Evolutionary conservation across 1,140 invertebrate species (phyloP).

Genomic region (Cylas formicarius): DNA sequence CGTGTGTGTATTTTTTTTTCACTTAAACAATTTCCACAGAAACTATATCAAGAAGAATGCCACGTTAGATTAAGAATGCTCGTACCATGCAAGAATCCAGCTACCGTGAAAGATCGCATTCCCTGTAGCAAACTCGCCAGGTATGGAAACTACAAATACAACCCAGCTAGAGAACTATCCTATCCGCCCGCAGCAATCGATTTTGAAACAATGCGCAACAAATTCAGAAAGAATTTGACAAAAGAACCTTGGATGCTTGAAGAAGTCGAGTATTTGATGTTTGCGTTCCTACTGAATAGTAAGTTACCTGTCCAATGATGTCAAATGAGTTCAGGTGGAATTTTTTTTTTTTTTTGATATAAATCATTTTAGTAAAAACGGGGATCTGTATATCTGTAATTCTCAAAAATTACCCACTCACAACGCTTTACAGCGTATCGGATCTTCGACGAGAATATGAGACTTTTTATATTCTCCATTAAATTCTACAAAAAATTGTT

Average conservation of each 20-base stretch:
- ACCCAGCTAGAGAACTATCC: constrained; percentile 33
- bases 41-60: constrained; percentile 9
- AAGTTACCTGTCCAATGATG: background rate
- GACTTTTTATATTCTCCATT: too few species aligned
- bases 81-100: too few species aligned
- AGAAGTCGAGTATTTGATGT: constrained; percentile 34
- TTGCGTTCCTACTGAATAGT: constrained; percentile 24
- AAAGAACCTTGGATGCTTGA: constrained; percentile 38
- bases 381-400: background rate
- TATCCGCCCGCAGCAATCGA: constrained; percentile 26
- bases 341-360: background rate
- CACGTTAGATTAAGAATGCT: constrained; percentile 6
- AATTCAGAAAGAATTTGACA: background rate
- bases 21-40: constrained; percentile 13
- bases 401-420: too few species aligned
- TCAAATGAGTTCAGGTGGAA: background rate
- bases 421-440: too few species aligned
- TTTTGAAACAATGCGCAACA: constrained; percentile 8
- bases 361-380: background rate
- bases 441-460: too few species aligned
- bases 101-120: constrained; percentile 36
- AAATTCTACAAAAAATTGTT: too few species aligned
- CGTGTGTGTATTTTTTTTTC: background rate
- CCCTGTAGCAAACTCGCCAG: constrained; percentile 34
- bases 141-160: constrained; percentile 35